phyloP scores from a whole-genome alignment of 2,797 vertebrate genomes.

The Peromyscus attwateri region DNA sequence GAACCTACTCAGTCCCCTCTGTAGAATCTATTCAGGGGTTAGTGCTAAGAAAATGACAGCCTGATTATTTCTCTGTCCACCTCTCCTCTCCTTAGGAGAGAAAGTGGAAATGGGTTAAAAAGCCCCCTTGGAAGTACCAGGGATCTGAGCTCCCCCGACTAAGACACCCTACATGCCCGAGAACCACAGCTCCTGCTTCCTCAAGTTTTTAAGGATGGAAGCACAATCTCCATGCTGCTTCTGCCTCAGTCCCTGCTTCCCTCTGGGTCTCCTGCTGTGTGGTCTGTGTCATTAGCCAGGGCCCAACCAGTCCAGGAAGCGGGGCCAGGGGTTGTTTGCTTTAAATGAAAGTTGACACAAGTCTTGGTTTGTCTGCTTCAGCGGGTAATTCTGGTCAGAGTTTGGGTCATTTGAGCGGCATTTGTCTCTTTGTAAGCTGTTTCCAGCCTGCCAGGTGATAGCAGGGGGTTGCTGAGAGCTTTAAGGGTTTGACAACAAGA shows the following conservation, averaged over 20 bases:
- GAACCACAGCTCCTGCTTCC: not conserved
- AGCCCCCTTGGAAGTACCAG: not conserved
- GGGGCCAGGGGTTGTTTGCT: constrained; percentile 75
- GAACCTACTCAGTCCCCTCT: not conserved
- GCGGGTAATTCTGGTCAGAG: constrained; percentile 81
- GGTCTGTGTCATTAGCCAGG: constrained; percentile 66
- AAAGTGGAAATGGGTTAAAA: not conserved
- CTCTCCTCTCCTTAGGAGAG: not conserved
- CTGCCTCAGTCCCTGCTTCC: not conserved
- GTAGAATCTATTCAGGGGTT: not conserved
- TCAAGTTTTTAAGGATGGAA: not conserved
- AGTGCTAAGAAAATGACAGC: not conserved
- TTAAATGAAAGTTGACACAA: constrained; percentile 86
- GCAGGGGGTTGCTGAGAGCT: constrained; percentile 85
- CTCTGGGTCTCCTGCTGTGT: not conserved
- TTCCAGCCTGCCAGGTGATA: constrained; percentile 84
- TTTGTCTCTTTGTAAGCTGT: constrained; percentile 86
- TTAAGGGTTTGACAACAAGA: constrained; percentile 87
- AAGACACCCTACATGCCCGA: accelerated
- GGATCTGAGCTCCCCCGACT: not conserved
- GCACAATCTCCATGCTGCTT: constrained; percentile 1
- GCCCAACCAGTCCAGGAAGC: constrained; percentile 56
- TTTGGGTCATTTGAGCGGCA: constrained; percentile 80
- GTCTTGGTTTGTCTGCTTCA: constrained; percentile 78
- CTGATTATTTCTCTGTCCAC: not conserved